These are phyloP conservation scores for Leptestheria dahalacensis DNA, from an alignment of 1,140 invertebrate genomes.

Conservation along the genomic window DNA sequence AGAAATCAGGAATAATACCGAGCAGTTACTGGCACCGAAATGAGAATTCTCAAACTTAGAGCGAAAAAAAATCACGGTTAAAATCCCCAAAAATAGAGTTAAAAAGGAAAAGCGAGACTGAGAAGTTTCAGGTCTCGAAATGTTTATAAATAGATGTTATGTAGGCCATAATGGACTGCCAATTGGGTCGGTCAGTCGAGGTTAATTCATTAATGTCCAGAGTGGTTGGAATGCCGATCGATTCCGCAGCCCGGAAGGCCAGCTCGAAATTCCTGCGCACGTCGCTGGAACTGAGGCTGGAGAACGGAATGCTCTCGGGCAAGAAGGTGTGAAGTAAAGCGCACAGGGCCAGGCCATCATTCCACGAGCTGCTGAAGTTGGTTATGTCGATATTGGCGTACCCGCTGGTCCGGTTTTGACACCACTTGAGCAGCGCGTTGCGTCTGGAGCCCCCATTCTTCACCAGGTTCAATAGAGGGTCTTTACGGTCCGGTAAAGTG, in stretches of 20 bases:
- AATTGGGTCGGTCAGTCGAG: conserved; percentile 77
- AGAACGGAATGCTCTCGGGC: conserved; percentile 66
- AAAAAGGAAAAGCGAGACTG: neutral
- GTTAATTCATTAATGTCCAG: conserved; percentile 87
- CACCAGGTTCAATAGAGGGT: conserved; percentile 66
- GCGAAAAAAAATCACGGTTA: too few species aligned
- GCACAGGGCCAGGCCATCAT: conserved; percentile 77
- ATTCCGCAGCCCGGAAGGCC: conserved; percentile 79
- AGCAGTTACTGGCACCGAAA: neutral
- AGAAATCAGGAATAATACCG: neutral
- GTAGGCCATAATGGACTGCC: conserved; percentile 88
- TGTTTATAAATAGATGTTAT: conserved; percentile 71
- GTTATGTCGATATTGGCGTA: conserved; percentile 81
- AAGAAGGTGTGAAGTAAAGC: conserved; percentile 78
- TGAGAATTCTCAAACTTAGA: too few species aligned
- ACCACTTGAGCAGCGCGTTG: conserved; percentile 88
- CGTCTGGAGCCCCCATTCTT: conserved; percentile 86
- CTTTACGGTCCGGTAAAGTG: conserved; percentile 29
- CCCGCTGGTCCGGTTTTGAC: conserved; percentile 79
- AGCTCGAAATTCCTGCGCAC: conserved; percentile 73
- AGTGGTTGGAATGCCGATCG: conserved; percentile 69
- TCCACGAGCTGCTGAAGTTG: conserved; percentile 85
- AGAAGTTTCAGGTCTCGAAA: conserved; percentile 37
- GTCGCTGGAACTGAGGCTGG: conserved; percentile 55
- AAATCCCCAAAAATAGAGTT: too few species aligned